phyloP scores from a whole-genome alignment of 2,113 vertebrate genomes.

The Bubo scandiacus region DNA sequence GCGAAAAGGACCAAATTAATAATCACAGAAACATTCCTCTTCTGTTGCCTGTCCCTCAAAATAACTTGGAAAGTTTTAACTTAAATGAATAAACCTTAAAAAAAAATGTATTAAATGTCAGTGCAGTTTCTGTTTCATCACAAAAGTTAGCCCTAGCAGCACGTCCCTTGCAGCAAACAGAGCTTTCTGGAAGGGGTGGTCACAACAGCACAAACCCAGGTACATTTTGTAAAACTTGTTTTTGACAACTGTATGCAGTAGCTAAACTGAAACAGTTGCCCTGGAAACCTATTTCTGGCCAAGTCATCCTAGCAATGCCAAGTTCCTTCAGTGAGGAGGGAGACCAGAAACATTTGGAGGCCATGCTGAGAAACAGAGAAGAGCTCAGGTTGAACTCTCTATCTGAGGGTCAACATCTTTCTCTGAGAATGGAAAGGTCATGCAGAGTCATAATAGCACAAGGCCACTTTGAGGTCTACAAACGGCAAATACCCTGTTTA shows the following conservation, averaged over 20 bases:
- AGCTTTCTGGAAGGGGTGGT: not conserved
- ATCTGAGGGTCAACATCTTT: not conserved
- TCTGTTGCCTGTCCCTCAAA: not conserved
- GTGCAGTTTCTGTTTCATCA: not conserved
- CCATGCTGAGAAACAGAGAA: not conserved
- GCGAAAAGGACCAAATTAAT: not conserved
- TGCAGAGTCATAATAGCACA: not conserved
- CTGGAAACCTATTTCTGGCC: not conserved
- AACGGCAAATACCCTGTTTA: not conserved
- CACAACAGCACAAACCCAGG: not conserved
- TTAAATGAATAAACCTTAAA: not conserved
- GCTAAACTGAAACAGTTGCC: not conserved
- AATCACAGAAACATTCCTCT: not conserved
- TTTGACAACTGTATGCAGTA: not conserved
- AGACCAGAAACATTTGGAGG: not conserved
- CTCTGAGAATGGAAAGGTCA: not conserved
- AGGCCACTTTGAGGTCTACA: not conserved
- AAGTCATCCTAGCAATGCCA: not conserved
- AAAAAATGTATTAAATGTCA: not conserved
- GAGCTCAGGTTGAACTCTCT: not conserved
- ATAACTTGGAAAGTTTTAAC: not conserved
- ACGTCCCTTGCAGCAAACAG: not conserved
- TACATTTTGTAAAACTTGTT: not conserved
- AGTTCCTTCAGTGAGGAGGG: not conserved
- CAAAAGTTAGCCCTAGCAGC: not conserved